Percentiles rank a stretch among this genome's conserved stretches.
Conservation (phyloP, 64 coral and sea anemone genomes). For the Astreopora myriophthalma region DNA sequence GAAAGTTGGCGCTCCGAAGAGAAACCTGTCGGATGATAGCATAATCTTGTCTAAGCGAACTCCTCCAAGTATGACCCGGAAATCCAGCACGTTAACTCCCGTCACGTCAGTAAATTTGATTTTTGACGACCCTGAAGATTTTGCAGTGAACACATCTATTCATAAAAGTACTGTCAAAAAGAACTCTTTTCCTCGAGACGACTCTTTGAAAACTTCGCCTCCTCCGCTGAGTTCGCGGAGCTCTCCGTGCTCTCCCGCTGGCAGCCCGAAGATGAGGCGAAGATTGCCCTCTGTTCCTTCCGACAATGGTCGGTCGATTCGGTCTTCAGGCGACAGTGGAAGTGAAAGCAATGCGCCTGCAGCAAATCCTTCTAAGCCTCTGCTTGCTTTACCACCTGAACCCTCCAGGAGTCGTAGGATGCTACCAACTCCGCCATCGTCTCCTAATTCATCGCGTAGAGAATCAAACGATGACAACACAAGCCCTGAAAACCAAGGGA, state of each 20-base stretch:
- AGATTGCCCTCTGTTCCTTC: slow-evolving; percentile 44
- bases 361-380: not conserved
- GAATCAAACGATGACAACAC: not conserved
- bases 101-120: slow-evolving; percentile 52
- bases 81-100: slow-evolving; percentile 61
- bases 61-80: not conserved
- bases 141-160: not conserved
- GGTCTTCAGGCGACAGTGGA: not conserved
- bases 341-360: not conserved
- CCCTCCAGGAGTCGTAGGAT: slow-evolving; percentile 64
- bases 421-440: slow-evolving; percentile 81
- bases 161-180: not conserved
- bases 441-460: slow-evolving; percentile 55
- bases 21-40: not conserved
- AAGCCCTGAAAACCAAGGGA: not conserved
- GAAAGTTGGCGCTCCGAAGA: not conserved
- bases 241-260: not conserved
- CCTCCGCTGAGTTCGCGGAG: not conserved
- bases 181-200: not conserved
- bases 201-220: slow-evolving; percentile 1
- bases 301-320: not conserved
- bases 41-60: slow-evolving; percentile 23
- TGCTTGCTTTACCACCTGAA: not conserved
- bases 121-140: slow-evolving; percentile 58
- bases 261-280: slow-evolving; percentile 44